A percentile compares a stretch with the other conserved stretches of the same genome.
Evolutionary conservation across 2,888 invertebrate genomes (phyloP).

Genomic region (Acanthosepion esculentum): DNA sequence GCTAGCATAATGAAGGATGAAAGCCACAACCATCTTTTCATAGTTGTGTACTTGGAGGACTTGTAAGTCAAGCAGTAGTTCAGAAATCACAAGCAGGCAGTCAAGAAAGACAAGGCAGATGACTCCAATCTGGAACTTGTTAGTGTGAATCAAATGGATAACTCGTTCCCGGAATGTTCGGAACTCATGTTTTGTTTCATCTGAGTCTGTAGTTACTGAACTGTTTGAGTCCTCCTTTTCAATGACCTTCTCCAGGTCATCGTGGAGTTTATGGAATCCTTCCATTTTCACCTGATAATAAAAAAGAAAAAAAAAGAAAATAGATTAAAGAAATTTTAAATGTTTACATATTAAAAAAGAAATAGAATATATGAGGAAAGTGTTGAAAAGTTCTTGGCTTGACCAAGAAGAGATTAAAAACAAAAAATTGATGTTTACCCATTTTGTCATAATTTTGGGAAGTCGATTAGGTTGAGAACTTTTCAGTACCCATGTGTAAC

Average conservation of each 20-base stretch:
- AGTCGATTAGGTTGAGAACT: too few relatives aligned
- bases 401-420: too few relatives aligned
- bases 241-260: slow-evolving; percentile 72
- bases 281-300: slow-evolving; percentile 70
- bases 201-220: slow-evolving; percentile 71
- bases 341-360: too few relatives aligned
- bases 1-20: slow-evolving; percentile 73
- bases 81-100: slow-evolving; percentile 74
- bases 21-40: slow-evolving; percentile 61
- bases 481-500: too few relatives aligned
- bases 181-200: slow-evolving; percentile 64
- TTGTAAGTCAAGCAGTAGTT: slow-evolving; percentile 74
- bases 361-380: too few relatives aligned
- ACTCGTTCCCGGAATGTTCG: slow-evolving; percentile 62
- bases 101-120: slow-evolving; percentile 74
- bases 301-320: slow-evolving; percentile 44
- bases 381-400: too few relatives aligned
- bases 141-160: slow-evolving; percentile 65
- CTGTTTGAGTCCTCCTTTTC: slow-evolving; percentile 72
- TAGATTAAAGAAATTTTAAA: neutral
- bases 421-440: too few relatives aligned
- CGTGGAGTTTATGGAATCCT: slow-evolving; percentile 71
- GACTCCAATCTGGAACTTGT: slow-evolving; percentile 72
- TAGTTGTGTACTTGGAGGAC: slow-evolving; percentile 65
- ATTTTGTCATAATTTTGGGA: too few relatives aligned